phyloP scores from a whole-genome alignment of 2,797 vertebrate species.

The Sarcoramphus papa region DNA sequence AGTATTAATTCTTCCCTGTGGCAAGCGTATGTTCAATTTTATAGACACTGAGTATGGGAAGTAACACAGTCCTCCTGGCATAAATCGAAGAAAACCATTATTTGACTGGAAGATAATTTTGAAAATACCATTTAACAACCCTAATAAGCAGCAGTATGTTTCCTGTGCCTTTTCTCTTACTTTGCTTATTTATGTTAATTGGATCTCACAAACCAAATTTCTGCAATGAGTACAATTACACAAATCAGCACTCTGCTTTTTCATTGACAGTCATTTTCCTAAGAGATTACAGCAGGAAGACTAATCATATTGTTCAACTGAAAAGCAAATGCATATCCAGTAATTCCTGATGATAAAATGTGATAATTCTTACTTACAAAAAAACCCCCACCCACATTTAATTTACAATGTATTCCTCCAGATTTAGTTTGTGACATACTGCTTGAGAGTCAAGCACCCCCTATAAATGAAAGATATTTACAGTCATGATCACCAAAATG shows the following conservation, averaged over 20 bases:
- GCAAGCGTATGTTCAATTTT: not conserved
- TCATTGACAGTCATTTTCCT: not conserved
- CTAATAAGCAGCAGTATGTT: not conserved
- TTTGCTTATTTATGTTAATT: not conserved
- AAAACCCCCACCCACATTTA: not conserved
- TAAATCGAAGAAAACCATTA: not conserved
- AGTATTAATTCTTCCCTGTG: not conserved
- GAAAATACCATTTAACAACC: not conserved
- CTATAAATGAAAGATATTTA: not conserved
- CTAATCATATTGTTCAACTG: not conserved
- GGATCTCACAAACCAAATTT: constrained; percentile 21
- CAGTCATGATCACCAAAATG: not conserved
- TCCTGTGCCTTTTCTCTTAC: not conserved
- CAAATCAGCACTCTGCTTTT: constrained; percentile 32
- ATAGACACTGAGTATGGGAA: not conserved
- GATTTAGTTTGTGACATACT: not conserved
- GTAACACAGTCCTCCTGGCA: not conserved
- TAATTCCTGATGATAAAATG: not conserved
- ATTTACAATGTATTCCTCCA: not conserved
- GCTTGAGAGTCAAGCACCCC: not conserved
- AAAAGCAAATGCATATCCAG: not conserved
- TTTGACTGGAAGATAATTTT: not conserved
- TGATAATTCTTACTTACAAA: not conserved
- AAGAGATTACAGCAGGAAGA: not conserved
- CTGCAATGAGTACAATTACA: not conserved